Conservation (phyloP, 2,113 vertebrate species). For the Aegotheles bennettii region DNA sequence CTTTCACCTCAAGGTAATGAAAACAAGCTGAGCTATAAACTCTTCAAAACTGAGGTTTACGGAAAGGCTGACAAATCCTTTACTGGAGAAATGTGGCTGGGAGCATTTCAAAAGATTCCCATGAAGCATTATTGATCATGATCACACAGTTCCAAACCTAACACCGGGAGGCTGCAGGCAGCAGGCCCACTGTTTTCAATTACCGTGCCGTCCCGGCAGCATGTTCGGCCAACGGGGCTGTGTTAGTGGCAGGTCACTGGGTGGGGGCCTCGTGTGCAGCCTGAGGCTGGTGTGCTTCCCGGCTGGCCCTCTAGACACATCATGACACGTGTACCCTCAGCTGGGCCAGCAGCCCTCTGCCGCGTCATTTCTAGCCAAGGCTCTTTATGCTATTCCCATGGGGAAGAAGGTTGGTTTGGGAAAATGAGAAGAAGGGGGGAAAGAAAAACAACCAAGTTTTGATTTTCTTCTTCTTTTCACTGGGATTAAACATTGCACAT, state of each 20-base stretch:
- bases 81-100: background rate
- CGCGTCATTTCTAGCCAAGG: background rate
- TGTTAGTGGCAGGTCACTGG: slow-evolving; percentile 68
- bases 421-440: background rate
- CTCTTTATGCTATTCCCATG: background rate
- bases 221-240: slow-evolving; percentile 57
- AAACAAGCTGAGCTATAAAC: slow-evolving; percentile 51
- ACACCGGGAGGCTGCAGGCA: background rate
- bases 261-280: background rate
- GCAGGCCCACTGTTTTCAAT: slow-evolving; percentile 78
- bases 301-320: rapidly evolving
- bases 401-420: background rate
- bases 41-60: slow-evolving; percentile 40
- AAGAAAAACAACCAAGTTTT: background rate
- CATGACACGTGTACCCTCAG: rapidly evolving
- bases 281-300: background rate
- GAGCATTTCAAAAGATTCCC: slow-evolving; percentile 21
- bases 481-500: background rate
- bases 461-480: background rate
- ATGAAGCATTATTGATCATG: background rate
- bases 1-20: slow-evolving; percentile 54
- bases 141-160: background rate
- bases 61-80: slow-evolving; percentile 56
- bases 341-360: background rate
- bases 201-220: slow-evolving; percentile 71